Percentiles rank a stretch among this genome's conserved stretches.
These are phyloP conservation scores for Pluvialis apricaria DNA, from an alignment of 2,113 vertebrate species.

Conservation along the genomic window DNA sequence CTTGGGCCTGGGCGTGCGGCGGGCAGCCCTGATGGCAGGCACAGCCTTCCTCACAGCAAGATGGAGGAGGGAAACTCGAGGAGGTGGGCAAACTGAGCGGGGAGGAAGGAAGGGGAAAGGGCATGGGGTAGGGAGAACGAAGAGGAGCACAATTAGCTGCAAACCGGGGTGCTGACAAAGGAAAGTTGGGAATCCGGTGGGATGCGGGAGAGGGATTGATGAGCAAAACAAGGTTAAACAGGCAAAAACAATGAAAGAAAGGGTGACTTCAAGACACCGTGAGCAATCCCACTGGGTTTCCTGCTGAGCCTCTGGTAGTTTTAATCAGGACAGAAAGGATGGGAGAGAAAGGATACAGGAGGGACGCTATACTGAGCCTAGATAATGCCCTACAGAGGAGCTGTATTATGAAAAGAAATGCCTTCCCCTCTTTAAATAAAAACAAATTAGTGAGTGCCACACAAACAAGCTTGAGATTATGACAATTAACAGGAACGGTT, in stretches of 20 bases:
- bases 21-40: not conserved
- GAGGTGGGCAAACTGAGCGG: not conserved
- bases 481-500: not conserved
- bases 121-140: not conserved
- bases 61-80: not conserved
- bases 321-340: conserved; percentile 2
- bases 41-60: rapidly evolving
- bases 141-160: not conserved
- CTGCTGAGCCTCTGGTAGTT: not conserved
- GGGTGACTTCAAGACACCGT: not conserved
- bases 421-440: not conserved
- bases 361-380: not conserved
- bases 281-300: not conserved
- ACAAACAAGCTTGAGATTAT: not conserved
- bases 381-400: not conserved
- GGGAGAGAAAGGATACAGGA: not conserved
- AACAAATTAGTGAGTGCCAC: not conserved
- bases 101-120: not conserved
- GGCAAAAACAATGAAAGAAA: not conserved
- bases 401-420: not conserved
- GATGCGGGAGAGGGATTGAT: not conserved
- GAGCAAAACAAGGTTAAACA: not conserved
- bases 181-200: not conserved
- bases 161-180: not conserved
- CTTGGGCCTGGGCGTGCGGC: not conserved